Base-by-base conservation (phyloP, 2,113 vertebrate genomes). In the Chlamydotis undulata region DNA sequence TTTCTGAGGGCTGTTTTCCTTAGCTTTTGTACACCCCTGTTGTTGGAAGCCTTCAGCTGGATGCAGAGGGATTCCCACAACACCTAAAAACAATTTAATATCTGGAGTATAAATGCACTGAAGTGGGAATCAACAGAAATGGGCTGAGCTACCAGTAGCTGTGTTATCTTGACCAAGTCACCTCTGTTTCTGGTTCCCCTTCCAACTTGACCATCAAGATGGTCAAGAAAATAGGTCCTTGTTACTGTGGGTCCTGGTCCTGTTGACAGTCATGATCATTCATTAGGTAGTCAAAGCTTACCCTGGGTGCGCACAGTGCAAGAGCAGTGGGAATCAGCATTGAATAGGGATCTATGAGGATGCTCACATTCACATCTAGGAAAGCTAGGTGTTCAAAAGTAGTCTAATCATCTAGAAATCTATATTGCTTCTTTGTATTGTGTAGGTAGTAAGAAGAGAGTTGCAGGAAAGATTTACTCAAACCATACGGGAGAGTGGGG, bases 91-190 rank as follows among this genome's bases (percentile, higher is more conserved):
- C 2, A 19, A 43, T n/a, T 78, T 6, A 56, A 29, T 76, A 47
- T 26, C 25, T 88, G 13, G 8, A 82, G 8, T 8, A 71, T 6
- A 55, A 91, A 47, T 0, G 4, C 14, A 47, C 6, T 33, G 12
- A 82, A 74, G 41, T 0, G 2, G 16, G 19, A 83, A 75, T 47
- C 19, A 59, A 45, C 6, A 57, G 52, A 52, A 8, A 45, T 3
- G 7, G 7, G 9, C 7, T 0, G 0, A 59, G 19, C 29, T 50
- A 57, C 13, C 28, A 33, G 39, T 2, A 73, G 23, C 24, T 60
- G 6, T n/a, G 24, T 76, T 53, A 61, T 57, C 35, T 56, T 69
- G 21, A 64, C 8, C 19, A 61, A 69, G 8, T 16, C 21, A 61
- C 10, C 7, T 52, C 12, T 49, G 4, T 52, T 90, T 84, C 39